phyloP scores from a whole-genome alignment of 2,888 invertebrate species.

The Ephialtes manifestator region DNA sequence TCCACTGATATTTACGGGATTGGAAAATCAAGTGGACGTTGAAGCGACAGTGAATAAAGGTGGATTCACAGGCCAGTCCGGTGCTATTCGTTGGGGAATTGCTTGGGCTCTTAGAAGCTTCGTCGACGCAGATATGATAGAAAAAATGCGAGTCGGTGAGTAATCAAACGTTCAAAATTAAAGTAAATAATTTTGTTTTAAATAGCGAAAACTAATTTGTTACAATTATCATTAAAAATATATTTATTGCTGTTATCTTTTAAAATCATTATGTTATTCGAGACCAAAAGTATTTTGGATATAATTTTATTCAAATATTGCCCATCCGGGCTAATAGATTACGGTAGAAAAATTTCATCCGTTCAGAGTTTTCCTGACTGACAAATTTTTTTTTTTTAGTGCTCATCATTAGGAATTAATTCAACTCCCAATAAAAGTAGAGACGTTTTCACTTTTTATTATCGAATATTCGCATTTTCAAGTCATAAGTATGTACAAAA shows the following conservation, averaged over 20 bases:
- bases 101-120: constrained; percentile 94
- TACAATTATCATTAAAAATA: too few relatives aligned
- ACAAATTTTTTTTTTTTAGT: background rate
- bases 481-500: too few relatives aligned
- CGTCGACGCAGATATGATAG: constrained; percentile 91
- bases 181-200: too few relatives aligned
- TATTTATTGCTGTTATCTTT: too few relatives aligned
- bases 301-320: too few relatives aligned
- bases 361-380: background rate
- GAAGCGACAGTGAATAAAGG: constrained; percentile 92
- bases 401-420: background rate
- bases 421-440: too few relatives aligned
- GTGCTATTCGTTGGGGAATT: constrained; percentile 95
- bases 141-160: constrained; percentile 95
- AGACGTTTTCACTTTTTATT: too few relatives aligned
- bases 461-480: too few relatives aligned
- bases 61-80: constrained; percentile 94
- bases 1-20: constrained; percentile 93
- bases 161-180: background rate
- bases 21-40: constrained; percentile 93
- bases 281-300: too few relatives aligned
- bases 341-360: background rate
- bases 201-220: too few relatives aligned
- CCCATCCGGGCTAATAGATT: too few relatives aligned
- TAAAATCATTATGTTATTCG: too few relatives aligned